Conservation (phyloP, 2,113 vertebrate genomes). For the Electrona antarctica region DNA sequence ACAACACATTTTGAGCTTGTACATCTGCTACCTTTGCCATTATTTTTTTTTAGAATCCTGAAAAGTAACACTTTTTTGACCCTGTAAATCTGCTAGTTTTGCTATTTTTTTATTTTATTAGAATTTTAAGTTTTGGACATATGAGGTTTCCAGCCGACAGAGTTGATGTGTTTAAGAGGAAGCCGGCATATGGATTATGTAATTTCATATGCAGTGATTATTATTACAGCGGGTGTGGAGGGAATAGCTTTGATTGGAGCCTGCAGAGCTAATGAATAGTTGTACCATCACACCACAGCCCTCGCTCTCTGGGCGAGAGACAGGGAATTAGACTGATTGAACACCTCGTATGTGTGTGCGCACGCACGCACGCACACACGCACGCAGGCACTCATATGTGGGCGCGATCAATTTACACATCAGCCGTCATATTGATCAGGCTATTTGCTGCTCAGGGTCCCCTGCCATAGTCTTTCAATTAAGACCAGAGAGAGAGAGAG, state of each 20-base stretch:
- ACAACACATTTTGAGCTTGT: too few species aligned
- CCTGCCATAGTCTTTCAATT: constrained; percentile 75
- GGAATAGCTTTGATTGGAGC: constrained; percentile 75
- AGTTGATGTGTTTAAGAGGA: constrained; percentile 13
- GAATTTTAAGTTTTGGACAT: too few species aligned
- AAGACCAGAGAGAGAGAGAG: constrained; percentile 29
- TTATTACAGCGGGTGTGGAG: constrained; percentile 67
- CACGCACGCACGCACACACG: background rate
- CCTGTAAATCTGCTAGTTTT: too few species aligned
- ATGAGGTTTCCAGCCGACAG: constrained; percentile 4
- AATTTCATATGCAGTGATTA: constrained; percentile 76
- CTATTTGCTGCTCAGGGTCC: constrained; percentile 66
- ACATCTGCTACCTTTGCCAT: too few species aligned
- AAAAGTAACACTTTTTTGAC: too few species aligned
- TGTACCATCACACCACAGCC: constrained; percentile 66
- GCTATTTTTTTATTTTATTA: too few species aligned
- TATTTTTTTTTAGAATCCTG: too few species aligned
- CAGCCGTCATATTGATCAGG: constrained; percentile 70
- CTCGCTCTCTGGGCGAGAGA: constrained; percentile 63
- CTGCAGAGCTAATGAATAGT: constrained; percentile 77
- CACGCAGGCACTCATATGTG: background rate
- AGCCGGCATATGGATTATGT: constrained; percentile 59
- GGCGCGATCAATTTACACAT: constrained; percentile 72
- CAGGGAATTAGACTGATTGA: constrained; percentile 79
- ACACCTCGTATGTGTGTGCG: constrained; percentile 57